These are phyloP conservation scores for Tricholauxania praeusta DNA, from an alignment of 2,888 invertebrate species.

Conservation along the genomic window DNA sequence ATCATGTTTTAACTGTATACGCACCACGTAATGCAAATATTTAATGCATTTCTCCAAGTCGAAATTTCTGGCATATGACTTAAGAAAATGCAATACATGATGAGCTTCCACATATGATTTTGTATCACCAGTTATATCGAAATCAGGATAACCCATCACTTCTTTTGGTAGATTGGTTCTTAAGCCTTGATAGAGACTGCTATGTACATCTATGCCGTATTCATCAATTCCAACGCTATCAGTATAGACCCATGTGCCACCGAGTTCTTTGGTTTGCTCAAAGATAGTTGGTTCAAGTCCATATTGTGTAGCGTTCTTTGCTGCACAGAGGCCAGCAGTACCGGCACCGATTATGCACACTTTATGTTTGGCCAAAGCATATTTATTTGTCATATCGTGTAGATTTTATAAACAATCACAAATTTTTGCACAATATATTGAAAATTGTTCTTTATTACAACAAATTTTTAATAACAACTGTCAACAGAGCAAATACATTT, in stretches of 20 bases:
- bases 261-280: conserved; percentile 81
- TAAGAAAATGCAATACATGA: conserved; percentile 7
- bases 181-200: conserved; percentile 92
- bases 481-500: no score
- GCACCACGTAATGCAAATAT: conserved; percentile 13
- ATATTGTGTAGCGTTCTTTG: conserved; percentile 74
- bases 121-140: background rate
- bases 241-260: conserved; percentile 94
- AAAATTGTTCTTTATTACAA: no score
- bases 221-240: conserved; percentile 79
- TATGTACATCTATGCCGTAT: conserved; percentile 85
- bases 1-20: conserved; percentile 1
- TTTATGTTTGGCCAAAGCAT: conserved; percentile 2
- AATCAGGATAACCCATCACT: conserved; percentile 29
- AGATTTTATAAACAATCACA: no score
- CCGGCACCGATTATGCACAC: conserved; percentile 88
- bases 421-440: no score
- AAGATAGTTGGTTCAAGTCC: conserved; percentile 76
- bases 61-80: background rate
- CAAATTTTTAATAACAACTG: no score
- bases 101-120: conserved; percentile 17
- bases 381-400: no score
- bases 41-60: conserved; percentile 7
- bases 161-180: conserved; percentile 27
- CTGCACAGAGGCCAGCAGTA: conserved; percentile 86